phyloP scores from a whole-genome alignment of 1,140 invertebrate species.

The Ruditapes philippinarum region DNA sequence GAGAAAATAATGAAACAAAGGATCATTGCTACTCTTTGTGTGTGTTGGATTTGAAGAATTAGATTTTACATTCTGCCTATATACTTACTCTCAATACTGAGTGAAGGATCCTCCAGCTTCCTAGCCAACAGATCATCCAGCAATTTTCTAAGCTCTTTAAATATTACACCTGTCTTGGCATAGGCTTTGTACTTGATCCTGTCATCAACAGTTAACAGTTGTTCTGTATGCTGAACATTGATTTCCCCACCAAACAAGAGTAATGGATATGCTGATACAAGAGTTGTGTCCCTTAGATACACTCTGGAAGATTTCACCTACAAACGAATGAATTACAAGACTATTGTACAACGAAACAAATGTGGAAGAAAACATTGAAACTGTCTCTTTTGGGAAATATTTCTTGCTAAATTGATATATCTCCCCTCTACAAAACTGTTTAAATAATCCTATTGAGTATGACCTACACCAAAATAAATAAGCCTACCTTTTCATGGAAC shows the following conservation, averaged over 20 bases:
- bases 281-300: constrained; percentile 93
- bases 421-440: no score
- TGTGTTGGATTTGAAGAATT: no score
- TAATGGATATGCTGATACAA: constrained; percentile 92
- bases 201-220: constrained; percentile 89
- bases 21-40: no score
- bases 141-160: constrained; percentile 80
- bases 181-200: constrained; percentile 93
- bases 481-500: constrained; percentile 85
- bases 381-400: no score
- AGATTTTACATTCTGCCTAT: no score
- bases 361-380: no score
- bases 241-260: constrained; percentile 91
- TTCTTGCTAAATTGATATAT: no score
- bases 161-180: constrained; percentile 83
- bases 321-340: no score
- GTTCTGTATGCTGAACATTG: constrained; percentile 81
- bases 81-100: constrained; percentile 73
- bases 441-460: no score
- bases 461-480: no score
- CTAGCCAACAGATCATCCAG: constrained; percentile 78
- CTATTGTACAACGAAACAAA: no score
- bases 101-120: constrained; percentile 79
- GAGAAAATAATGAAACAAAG: no score
- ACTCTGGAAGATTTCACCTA: constrained; percentile 86